Base-by-base conservation (phyloP, 2,113 vertebrate genomes). In the Prunella himalayana region DNA sequence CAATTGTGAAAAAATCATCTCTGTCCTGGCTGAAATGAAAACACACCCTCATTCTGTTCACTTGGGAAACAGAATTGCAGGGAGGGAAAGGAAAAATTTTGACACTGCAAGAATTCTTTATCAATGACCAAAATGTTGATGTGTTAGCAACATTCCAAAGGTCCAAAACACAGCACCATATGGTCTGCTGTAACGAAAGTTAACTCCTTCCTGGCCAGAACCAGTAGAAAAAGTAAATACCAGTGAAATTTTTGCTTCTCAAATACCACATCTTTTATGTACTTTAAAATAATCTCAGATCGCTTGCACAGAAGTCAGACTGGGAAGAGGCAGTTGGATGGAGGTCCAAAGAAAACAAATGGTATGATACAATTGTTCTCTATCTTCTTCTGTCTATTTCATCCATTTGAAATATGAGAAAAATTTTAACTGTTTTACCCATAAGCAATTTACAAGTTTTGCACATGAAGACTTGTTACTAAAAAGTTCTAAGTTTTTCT, bases 341-440 rank as follows among this genome's bases (percentile, higher is more conserved):
- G 11, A 57, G 7, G 10, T 44, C 8, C 37, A 75, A 70, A 79
- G 24, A 47, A 75, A 41, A 24, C 10, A 50, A 82, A 70, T 11
- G 2, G 7, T 75, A 5, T 39, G 2, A 10, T 49, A 33, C 7
- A 71, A 35, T 22, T 1, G 0, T 41, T 66, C 10, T 51, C 7
- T 37, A 7, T 81, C 59, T 87, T 50, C 49, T 59, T 68, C 41
- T 50, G 30, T 53, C 11, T 54, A 13, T 35, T n/a, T 15, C 59
- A 53, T 33, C 45, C 2, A 10, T 66, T 68, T 57, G 16, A 76
- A 28, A 53, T 44, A n/a, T 8, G 6, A 53, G 13, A 23, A 86
- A 65, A 31, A 20, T 53, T 31, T 82, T 39, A 37, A 25, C 15
- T 53, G 5, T 47, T 21, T 33, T 35, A 66, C 5, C 14, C 35